Evolutionary conservation across 1,140 invertebrate genomes (phyloP).

Genomic region (Cardiocondyla obscurior): DNA sequence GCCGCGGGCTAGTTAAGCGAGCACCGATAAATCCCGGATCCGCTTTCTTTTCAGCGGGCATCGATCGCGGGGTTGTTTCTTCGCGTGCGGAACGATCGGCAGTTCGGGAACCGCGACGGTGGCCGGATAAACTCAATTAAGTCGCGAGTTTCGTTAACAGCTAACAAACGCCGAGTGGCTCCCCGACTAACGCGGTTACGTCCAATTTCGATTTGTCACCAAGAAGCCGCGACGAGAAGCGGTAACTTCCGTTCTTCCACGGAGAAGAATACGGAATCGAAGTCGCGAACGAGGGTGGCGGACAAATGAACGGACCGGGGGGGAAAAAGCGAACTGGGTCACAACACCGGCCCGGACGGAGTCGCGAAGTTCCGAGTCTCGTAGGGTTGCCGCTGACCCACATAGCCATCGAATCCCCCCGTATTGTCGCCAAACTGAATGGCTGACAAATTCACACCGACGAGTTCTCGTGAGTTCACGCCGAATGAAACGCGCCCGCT

Average conservation of each 20-base stretch:
- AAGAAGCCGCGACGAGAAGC: constrained; percentile 53
- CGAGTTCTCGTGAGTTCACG: background rate
- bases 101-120: background rate
- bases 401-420: constrained; percentile 56
- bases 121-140: constrained; percentile 64
- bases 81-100: background rate
- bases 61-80: constrained; percentile 25
- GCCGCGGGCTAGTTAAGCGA: too few species aligned
- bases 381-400: background rate
- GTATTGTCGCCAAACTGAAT: constrained; percentile 70
- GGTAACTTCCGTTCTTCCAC: constrained; percentile 38
- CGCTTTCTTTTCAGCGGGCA: background rate
- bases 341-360: constrained; percentile 7
- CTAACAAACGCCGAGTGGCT: constrained; percentile 28
- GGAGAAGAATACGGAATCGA: constrained; percentile 68
- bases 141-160: constrained; percentile 62
- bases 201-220: constrained; percentile 73
- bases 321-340: constrained; percentile 67
- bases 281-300: constrained; percentile 21
- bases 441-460: constrained; percentile 61
- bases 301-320: background rate
- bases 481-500: background rate
- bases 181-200: constrained; percentile 68
- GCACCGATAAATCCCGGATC: constrained; percentile 40
- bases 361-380: constrained; percentile 48